Evolutionary conservation across 2,888 invertebrate species (phyloP), one percentile per base, ranked within the genome.

Genomic region (Lasioglossum figueresi): DNA sequence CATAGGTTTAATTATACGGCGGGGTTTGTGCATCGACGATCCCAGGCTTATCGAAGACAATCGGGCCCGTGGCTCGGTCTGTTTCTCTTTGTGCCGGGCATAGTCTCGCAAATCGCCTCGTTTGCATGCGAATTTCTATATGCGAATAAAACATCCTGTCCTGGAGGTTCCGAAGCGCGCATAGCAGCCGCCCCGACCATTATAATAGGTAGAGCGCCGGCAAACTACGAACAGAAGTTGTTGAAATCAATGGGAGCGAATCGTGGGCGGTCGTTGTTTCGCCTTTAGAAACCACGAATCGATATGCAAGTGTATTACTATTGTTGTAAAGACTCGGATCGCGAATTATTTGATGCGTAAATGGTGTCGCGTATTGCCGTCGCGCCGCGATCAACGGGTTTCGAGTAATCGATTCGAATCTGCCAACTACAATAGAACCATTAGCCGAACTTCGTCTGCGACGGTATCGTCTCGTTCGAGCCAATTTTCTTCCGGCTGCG

Each of bases 91-190:
- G 76, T 80, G 56, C 37, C 52, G 70, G 37, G 86, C 59, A 82
- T 70, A 48, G 71, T 73, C 34, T 66, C 73, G 81, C 75, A 80
- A 86, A 81, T 83, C 81, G 74, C 74, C 59, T 83, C 81, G 76
- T 86, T 88, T 80, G 83, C 85, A 88, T 85, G 83, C 71, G 88
- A 88, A 88, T 85, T 85, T 88, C 82, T 83, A 77, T 74, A 82
- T 71, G 27, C 66, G 83, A 56, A 81, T 82, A 87, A 85, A 88
- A 84, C 80, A 63, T 79, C 27, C 76, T 66, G 31, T 75, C 23
- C 75, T 43, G 66, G 43, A 68, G 40, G 52, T 78, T 34, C 48
- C 34, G 40, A 48, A 72, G 68, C 6, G n/a, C 78, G 78, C 23
- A 12, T 12, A n/a, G 34, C 37, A 23, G 37, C 34, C 10, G 37